Conservation (phyloP, 2,888 invertebrate species). For the Unio pictorum region DNA sequence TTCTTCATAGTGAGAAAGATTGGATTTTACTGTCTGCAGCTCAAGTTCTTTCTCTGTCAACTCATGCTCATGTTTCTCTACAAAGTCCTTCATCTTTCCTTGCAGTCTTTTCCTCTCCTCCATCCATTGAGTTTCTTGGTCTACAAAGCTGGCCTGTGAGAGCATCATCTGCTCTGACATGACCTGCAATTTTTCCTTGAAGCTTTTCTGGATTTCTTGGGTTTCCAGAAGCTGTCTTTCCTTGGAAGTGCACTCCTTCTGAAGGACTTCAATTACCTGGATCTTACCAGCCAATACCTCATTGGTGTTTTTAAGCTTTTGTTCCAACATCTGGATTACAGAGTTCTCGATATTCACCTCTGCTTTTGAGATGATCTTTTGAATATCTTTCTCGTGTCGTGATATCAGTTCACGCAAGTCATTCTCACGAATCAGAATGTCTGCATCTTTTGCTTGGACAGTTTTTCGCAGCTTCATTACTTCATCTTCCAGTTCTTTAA, state of each 20-base stretch:
- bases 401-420: slow-evolving; percentile 58
- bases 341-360: slow-evolving; percentile 62
- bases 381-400: slow-evolving; percentile 61
- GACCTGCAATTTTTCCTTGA: slow-evolving; percentile 83
- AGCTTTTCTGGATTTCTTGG: slow-evolving; percentile 77
- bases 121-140: slow-evolving; percentile 81
- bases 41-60: slow-evolving; percentile 73
- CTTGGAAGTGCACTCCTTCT: slow-evolving; percentile 57
- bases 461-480: slow-evolving; percentile 42
- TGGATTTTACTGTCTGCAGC: slow-evolving; percentile 65
- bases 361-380: slow-evolving; percentile 59
- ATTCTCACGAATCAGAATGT: slow-evolving; percentile 53
- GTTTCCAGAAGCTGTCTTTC: slow-evolving; percentile 56
- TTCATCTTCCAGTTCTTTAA: slow-evolving; percentile 59
- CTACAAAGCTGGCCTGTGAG: slow-evolving; percentile 85
- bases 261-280: slow-evolving; percentile 63
- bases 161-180: slow-evolving; percentile 85
- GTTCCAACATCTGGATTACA: slow-evolving; percentile 63
- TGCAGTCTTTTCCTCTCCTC: slow-evolving; percentile 76
- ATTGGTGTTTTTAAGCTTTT: slow-evolving; percentile 63
- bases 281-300: slow-evolving; percentile 64
- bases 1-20: slow-evolving; percentile 53
- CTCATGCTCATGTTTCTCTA: slow-evolving; percentile 61
- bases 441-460: slow-evolving; percentile 53
- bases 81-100: slow-evolving; percentile 72